phyloP scores from a whole-genome alignment of 2,797 vertebrate species.

The Sylvilagus floridanus region DNA sequence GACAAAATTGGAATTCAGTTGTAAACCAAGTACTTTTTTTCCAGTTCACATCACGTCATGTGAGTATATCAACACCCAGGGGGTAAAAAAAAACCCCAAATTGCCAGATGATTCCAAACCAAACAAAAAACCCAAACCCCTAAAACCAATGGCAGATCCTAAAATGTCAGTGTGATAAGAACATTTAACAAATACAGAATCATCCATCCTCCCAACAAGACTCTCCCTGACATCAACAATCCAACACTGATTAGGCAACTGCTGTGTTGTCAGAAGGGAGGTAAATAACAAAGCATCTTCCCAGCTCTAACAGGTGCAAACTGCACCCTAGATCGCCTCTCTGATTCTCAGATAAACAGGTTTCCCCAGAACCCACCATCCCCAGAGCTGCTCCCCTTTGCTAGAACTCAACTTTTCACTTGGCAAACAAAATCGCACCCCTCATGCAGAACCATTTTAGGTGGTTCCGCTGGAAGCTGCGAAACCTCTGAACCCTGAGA shows the following conservation, averaged over 20 bases:
- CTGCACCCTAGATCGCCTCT: background rate
- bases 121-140: conserved; percentile 5
- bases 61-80: conserved; percentile 39
- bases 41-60: conserved; percentile 58
- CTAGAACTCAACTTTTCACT: conserved; percentile 48
- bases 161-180: conserved; percentile 26
- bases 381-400: conserved; percentile 12
- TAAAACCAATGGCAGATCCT: conserved; percentile 33
- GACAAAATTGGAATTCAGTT: conserved; percentile 22
- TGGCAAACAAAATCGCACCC: conserved; percentile 68
- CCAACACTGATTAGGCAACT: background rate
- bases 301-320: background rate
- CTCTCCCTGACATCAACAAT: background rate
- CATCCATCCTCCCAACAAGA: background rate
- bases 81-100: background rate
- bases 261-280: background rate
- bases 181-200: background rate
- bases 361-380: background rate
- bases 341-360: conserved; percentile 50
- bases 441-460: conserved; percentile 26
- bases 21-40: conserved; percentile 31
- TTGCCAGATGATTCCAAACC: conserved; percentile 46
- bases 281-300: background rate
- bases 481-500: background rate
- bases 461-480: background rate